phyloP scores from a whole-genome alignment of 2,888 invertebrate genomes.

The Panzeria rudis region DNA sequence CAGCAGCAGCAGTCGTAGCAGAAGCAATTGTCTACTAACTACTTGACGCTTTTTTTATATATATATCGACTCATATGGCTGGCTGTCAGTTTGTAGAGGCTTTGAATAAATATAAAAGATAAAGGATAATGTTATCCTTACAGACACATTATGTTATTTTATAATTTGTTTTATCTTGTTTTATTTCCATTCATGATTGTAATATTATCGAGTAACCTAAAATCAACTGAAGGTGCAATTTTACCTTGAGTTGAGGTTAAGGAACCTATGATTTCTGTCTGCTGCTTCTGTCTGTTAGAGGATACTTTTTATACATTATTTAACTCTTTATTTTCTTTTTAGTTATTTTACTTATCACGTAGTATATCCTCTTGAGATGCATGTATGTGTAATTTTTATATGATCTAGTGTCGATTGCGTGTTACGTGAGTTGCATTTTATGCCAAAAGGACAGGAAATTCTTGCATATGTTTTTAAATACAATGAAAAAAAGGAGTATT shows the following conservation, averaged over 20 bases:
- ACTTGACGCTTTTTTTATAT: constrained; percentile 64
- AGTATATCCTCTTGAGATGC: constrained; percentile 30
- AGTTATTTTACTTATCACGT: constrained; percentile 41
- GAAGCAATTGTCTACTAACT: constrained; percentile 78
- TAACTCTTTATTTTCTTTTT: constrained; percentile 61
- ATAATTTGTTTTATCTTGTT: constrained; percentile 49
- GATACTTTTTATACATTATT: constrained; percentile 46
- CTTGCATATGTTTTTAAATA: constrained; percentile 68
- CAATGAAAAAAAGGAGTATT: constrained; percentile 23
- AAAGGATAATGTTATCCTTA: constrained; percentile 69
- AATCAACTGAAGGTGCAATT: constrained; percentile 67
- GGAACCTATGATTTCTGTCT: constrained; percentile 75
- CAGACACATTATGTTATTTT: constrained; percentile 61
- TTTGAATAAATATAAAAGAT: constrained; percentile 30
- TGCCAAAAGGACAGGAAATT: constrained; percentile 65
- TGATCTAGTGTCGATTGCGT: constrained; percentile 63
- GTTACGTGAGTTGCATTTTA: constrained; percentile 69
- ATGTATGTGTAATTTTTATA: constrained; percentile 7
- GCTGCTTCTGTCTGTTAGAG: constrained; percentile 51
- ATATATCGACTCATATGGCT: background rate
- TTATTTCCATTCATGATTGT: constrained; percentile 56
- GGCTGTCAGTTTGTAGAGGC: constrained; percentile 17
- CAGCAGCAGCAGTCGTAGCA: constrained; percentile 54
- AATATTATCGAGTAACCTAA: constrained; percentile 57
- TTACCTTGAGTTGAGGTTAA: constrained; percentile 76